phyloP scores from a whole-genome alignment of 2,888 invertebrate genomes.

The Clitarchus hookeri region DNA sequence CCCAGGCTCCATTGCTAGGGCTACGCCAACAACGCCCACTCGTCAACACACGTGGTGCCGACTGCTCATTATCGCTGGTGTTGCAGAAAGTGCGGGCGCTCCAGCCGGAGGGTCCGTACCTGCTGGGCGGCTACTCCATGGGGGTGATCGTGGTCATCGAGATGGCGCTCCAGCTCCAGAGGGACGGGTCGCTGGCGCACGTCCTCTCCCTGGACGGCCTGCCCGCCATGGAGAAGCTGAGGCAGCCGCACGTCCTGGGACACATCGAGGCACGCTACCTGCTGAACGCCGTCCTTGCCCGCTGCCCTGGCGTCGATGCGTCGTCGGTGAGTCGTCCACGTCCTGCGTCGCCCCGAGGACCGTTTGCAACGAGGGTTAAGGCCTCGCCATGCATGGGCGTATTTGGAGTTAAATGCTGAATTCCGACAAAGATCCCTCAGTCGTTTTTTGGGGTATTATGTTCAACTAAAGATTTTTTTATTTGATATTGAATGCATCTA shows the following conservation, averaged over 20 bases:
- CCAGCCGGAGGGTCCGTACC: slow-evolving; percentile 83
- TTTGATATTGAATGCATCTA: too few relatives aligned
- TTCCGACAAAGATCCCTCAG: too few relatives aligned
- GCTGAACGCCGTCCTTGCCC: neutral
- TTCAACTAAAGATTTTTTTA: too few relatives aligned
- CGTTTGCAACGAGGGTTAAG: too few relatives aligned
- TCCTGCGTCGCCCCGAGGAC: too few relatives aligned
- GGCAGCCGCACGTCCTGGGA: neutral
- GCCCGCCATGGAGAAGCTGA: slow-evolving; percentile 53
- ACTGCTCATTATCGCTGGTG: neutral
- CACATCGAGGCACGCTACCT: neutral
- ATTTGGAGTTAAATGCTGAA: too few relatives aligned
- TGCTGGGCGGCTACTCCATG: slow-evolving; percentile 92
- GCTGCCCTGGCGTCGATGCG: neutral
- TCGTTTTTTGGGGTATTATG: too few relatives aligned
- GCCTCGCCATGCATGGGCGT: too few relatives aligned
- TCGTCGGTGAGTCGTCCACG: neutral
- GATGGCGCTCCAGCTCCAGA: slow-evolving; percentile 85
- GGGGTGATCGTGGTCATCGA: slow-evolving; percentile 94
- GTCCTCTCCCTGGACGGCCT: slow-evolving; percentile 90
- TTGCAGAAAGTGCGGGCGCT: slow-evolving; percentile 70
- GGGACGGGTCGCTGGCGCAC: slow-evolving; percentile 59
- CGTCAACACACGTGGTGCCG: too few relatives aligned
- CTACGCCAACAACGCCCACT: too few relatives aligned
- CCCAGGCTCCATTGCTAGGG: too few relatives aligned